Evolutionary conservation across 1,140 invertebrate species (phyloP).

Genomic region (Drosophila gunungcola): DNA sequence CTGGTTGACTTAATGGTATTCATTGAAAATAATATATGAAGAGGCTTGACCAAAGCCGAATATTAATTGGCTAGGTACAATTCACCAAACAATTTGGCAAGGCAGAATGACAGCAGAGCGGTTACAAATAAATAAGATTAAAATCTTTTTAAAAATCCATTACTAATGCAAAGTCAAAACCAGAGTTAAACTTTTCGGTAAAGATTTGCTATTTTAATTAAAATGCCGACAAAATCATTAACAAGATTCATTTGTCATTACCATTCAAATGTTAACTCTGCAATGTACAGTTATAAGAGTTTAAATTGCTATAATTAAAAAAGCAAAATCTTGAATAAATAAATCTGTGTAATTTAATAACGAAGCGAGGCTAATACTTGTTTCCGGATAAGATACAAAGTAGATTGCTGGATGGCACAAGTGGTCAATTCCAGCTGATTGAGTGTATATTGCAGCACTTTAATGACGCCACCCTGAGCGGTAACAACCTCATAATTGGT

Average conservation of each 20-base stretch:
- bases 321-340: no score
- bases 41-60: no score
- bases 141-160: constrained; percentile 11
- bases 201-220: no score
- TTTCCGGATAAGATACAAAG: neutral
- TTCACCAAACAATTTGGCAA: neutral
- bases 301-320: no score
- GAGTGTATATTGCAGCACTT: constrained; percentile 10
- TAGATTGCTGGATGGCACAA: neutral
- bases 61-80: constrained; percentile 24
- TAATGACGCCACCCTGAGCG: constrained; percentile 10
- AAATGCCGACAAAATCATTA: no score
- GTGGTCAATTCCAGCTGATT: constrained; percentile 4
- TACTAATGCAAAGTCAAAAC: neutral
- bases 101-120: neutral
- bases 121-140: neutral
- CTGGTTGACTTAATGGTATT: constrained; percentile 24
- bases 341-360: no score
- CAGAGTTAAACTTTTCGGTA: no score
- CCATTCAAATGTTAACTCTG: no score
- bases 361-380: neutral
- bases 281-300: no score
- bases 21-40: neutral
- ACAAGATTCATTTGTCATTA: no score
- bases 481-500: constrained; percentile 7